Evolutionary conservation across 2,113 vertebrate genomes (phyloP).

Genomic region (Hipposideros armiger): DNA sequence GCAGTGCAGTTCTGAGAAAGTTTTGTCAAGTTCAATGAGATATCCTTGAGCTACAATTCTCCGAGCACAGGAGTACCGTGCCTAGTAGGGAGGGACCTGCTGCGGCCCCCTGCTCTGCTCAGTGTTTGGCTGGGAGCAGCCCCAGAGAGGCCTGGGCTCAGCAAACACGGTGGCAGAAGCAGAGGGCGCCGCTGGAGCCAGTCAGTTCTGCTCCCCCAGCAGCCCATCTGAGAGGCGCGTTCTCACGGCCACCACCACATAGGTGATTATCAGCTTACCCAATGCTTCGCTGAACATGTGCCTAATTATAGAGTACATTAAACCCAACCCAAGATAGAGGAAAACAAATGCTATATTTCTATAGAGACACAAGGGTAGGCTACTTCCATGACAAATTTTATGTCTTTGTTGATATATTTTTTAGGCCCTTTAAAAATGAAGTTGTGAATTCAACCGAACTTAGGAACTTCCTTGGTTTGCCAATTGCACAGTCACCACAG

Average conservation of each 20-base stretch:
- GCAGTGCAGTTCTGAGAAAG: not conserved
- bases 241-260: not conserved
- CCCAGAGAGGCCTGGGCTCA: not conserved
- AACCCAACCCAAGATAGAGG: not conserved
- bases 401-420: not conserved
- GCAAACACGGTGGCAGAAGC: not conserved
- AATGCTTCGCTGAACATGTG: not conserved
- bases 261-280: not conserved
- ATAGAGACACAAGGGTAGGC: not conserved
- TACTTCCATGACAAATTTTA: not conserved
- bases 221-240: not conserved
- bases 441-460: not conserved
- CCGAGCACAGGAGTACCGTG: fast-evolving
- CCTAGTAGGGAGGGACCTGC: not conserved
- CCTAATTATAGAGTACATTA: not conserved
- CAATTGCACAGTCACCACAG: not conserved
- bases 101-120: too few relatives aligned
- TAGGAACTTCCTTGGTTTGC: not conserved
- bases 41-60: not conserved
- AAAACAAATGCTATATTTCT: constrained; percentile 20
- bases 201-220: not conserved
- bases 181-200: not conserved
- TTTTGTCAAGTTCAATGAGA: not conserved
- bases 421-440: not conserved
- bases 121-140: not conserved